Base-by-base conservation (phyloP, 2,888 invertebrate species). In the Tinea semifulvella region DNA sequence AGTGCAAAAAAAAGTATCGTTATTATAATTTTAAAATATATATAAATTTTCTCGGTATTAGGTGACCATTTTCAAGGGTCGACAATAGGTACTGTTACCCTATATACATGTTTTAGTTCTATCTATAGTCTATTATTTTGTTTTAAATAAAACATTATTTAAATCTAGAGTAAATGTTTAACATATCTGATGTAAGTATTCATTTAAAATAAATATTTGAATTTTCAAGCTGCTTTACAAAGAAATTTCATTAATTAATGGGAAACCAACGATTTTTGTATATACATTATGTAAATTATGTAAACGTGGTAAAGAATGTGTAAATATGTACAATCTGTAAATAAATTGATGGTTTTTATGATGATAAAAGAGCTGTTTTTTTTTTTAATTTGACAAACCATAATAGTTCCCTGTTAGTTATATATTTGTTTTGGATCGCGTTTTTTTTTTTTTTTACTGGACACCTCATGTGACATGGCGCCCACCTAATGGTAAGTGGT, bases 311-410 rank as follows among this genome's bases (percentile, higher is more conserved):
- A 22, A 40, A 40, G 20, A 22, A 7, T 40, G 22, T 43, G 43
- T 43, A 43, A 43, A 43, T 43, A 43, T 43, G 43, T 42, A 42
- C 27, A 42, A 27, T 20, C 3, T 76, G 74, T 77, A 76, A 79
- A 77, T 77, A 79, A 63, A 79, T 73, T 57, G 69, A 76, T 79
- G 76, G 79, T 80, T 80, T 80, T 77, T 80, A 80, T 80, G 75
- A 79, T 63, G 68, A 58, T 63, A n/a, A n/a, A n/a, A n/a, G n/a
- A n/a, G n/a, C n/a, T 60, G 55, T 51, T 47, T 48, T 42, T 47
- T 59, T n/a, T n/a, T 50, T 62, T 67, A 69, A 71, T 55, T 68
- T 68, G 72, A 58, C 47, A 50, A 47, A 45, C 25, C 7, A 19
- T 13, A 17, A 22, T 43, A 8, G 10, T 25, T 25, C 10, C 25